Evolutionary conservation across 2,797 vertebrate species (phyloP).

Genomic region (Linurgus olivaceus): DNA sequence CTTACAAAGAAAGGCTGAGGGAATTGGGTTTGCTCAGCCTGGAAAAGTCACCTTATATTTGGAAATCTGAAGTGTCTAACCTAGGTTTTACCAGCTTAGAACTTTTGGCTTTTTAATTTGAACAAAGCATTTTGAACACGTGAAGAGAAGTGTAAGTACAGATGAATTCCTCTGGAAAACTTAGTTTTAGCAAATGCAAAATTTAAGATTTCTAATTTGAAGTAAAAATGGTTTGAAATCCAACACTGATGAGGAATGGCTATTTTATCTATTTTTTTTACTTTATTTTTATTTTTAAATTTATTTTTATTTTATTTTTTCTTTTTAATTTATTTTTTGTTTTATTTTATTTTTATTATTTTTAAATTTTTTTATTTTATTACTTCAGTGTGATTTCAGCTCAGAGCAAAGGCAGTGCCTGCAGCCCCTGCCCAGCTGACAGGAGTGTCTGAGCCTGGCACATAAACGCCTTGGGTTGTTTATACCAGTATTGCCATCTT

Average conservation of each 20-base stretch:
- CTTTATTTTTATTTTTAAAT: not conserved
- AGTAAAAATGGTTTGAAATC: not conserved
- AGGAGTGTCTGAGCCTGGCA: not conserved
- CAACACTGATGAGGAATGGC: not conserved
- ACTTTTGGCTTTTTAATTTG: not conserved
- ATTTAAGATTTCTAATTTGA: not conserved
- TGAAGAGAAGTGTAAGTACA: not conserved
- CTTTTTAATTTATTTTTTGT: no score
- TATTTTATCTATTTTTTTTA: not conserved
- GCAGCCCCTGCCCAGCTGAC: not conserved
- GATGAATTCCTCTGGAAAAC: not conserved
- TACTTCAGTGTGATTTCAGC: not conserved
- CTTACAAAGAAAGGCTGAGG: not conserved
- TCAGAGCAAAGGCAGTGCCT: not conserved
- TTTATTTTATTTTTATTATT: no score
- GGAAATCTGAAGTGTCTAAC: not conserved
- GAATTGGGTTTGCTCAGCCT: not conserved
- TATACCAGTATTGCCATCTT: not conserved
- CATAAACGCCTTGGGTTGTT: not conserved
- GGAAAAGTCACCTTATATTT: not conserved
- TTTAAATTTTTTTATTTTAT: not conserved
- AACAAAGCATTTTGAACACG: accelerated
- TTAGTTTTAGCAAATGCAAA: not conserved
- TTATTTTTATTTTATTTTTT: no score
- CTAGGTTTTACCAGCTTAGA: not conserved